These are phyloP conservation scores for Muschampia plurimacula DNA, from an alignment of 2,888 invertebrate genomes.

Conservation along the genomic window DNA sequence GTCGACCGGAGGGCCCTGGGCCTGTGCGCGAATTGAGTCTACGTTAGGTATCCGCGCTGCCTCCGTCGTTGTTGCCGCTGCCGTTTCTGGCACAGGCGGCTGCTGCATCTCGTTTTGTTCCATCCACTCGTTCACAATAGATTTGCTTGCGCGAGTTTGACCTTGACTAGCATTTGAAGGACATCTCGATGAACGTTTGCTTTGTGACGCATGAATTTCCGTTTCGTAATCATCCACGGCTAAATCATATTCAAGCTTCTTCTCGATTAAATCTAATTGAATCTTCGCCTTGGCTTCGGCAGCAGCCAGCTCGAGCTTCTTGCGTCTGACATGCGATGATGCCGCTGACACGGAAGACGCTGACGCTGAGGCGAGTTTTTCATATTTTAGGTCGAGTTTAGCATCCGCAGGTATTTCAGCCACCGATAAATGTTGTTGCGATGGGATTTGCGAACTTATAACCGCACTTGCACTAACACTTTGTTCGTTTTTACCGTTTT, in stretches of 20 bases:
- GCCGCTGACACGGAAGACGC: constrained; percentile 2
- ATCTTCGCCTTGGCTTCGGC: constrained; percentile 27
- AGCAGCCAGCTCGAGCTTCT: constrained; percentile 23
- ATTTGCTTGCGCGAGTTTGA: neutral
- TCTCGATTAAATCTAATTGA: constrained; percentile 16
- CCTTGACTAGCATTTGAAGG: neutral
- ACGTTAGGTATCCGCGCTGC: constrained; percentile 22
- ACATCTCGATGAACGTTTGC: neutral
- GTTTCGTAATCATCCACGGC: constrained; percentile 2
- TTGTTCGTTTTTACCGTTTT: neutral
- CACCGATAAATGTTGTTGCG: neutral
- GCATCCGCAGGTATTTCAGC: neutral
- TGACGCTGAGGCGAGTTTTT: neutral
- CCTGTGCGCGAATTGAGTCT: constrained; percentile 17
- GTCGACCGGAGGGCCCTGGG: constrained; percentile 24
- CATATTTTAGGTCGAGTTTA: neutral
- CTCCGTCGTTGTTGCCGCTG: constrained; percentile 23
- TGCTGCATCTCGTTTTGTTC: neutral
- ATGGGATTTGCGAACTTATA: neutral
- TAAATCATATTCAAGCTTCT: constrained; percentile 19
- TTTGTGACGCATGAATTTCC: neutral
- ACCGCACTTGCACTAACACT: neutral
- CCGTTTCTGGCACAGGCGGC: neutral
- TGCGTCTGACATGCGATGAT: constrained; percentile 18
- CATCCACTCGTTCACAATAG: neutral